Conservation (phyloP, 2,888 invertebrate species). For the Camptogramma bilineatum region DNA sequence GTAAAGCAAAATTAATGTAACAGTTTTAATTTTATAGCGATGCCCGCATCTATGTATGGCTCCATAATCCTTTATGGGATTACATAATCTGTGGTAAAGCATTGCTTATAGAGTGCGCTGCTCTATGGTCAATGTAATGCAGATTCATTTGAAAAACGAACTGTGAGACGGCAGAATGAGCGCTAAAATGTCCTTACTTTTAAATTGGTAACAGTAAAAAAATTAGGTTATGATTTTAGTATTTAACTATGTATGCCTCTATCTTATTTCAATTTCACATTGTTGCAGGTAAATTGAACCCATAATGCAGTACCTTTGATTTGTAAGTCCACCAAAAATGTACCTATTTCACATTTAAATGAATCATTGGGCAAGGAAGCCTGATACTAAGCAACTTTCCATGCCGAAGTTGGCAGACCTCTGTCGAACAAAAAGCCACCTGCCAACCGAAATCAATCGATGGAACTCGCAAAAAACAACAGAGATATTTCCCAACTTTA, state of each 20-base stretch:
- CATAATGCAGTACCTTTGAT: background rate
- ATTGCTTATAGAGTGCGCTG: conserved; percentile 23
- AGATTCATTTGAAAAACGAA: conserved; percentile 22
- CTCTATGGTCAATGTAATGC: conserved; percentile 25
- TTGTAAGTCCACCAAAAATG: conserved; percentile 11
- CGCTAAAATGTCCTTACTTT: background rate
- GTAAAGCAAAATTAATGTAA: conserved; percentile 70
- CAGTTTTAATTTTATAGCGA: conserved; percentile 68
- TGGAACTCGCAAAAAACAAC: conserved; percentile 50
- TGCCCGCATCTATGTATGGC: conserved; percentile 62
- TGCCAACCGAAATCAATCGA: conserved; percentile 46
- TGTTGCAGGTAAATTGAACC: conserved; percentile 64
- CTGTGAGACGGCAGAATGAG: conserved; percentile 1
- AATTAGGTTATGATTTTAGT: background rate
- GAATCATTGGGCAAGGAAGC: background rate
- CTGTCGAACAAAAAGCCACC: conserved; percentile 28
- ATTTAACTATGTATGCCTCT: background rate
- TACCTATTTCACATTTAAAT: background rate
- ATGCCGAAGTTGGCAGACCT: conserved; percentile 28
- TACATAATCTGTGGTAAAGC: conserved; percentile 43
- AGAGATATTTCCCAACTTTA: conserved; percentile 71
- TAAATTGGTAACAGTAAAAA: background rate
- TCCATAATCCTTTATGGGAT: conserved; percentile 50
- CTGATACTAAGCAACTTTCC: conserved; percentile 13
- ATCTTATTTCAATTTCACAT: conserved; percentile 30